These are phyloP conservation scores for Bugula neritina DNA, from an alignment of 2,888 invertebrate genomes.

Conservation along the genomic window DNA sequence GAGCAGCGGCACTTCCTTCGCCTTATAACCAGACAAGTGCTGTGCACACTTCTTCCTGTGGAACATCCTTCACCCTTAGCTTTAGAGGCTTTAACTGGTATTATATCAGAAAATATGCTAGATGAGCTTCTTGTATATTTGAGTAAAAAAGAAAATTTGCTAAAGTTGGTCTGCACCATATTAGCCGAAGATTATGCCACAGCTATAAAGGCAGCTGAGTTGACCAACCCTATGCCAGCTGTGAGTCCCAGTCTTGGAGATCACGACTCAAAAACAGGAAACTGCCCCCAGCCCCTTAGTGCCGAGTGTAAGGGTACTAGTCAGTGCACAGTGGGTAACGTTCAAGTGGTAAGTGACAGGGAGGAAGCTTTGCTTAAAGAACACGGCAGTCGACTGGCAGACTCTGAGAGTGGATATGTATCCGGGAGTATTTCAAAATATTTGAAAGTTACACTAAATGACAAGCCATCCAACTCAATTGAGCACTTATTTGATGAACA, in stretches of 20 bases:
- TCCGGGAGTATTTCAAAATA: not conserved
- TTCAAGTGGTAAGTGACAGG: too few species aligned
- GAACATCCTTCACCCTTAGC: conserved; percentile 6
- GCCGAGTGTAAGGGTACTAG: not conserved
- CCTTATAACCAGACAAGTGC: not conserved
- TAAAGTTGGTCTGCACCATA: not conserved
- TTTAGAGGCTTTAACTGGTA: not conserved
- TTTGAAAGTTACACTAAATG: conserved; percentile 3
- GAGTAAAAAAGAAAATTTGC: not conserved
- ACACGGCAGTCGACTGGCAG: not conserved
- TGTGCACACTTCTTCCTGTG: not conserved
- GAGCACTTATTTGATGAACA: too few species aligned
- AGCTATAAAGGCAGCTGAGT: not conserved
- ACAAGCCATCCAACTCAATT: not conserved
- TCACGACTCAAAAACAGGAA: not conserved
- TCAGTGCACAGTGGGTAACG: not conserved
- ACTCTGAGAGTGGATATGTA: not conserved
- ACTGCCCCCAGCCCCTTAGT: not conserved
- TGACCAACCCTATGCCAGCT: not conserved
- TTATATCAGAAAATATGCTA: conserved; percentile 10
- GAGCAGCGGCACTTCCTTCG: not conserved
- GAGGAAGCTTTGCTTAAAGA: not conserved
- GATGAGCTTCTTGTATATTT: not conserved
- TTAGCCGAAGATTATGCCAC: not conserved
- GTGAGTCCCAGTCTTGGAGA: not conserved